Evolutionary conservation across 2,888 invertebrate genomes (phyloP), one percentile per base, ranked within the genome.

Genomic region (Agonopterix alstromeriana): DNA sequence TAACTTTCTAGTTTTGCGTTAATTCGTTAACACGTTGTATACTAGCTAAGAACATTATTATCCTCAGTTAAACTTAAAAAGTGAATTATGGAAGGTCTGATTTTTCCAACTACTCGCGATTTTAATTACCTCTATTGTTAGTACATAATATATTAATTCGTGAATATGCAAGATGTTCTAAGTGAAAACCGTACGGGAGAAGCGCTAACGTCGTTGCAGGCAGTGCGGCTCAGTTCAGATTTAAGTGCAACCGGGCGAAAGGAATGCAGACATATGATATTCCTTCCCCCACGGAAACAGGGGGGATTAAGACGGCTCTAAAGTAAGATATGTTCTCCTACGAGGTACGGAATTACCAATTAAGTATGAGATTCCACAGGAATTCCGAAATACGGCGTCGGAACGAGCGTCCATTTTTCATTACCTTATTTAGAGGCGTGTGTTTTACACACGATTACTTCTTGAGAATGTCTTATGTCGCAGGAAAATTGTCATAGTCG

Each of bases 261-360:
- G 64, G 60, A 67, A 73, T 67, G 65, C 64, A 63, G 63, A 66
- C 60, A 56, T 62, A 68, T 63, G 63, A 67, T 67, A 67, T 70
- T 63, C 61, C 43, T 27, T 35, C 42, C n/a, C 54, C 56, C 49
- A 48, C 50, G 49, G 52, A 54, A 58, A 55, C 50, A 44, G 45
- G 50, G 61, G 10, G 45, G 58, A 61, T 67, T 70, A 66, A 67
- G 60, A 56, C 62, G 55, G 59, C 58, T 61, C 49, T 41, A 53
- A 52, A 49, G 44, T 57, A 56, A 62, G 45, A 47, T 64, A 63
- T 61, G 62, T 58, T 60, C 53, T 54, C 56, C 52, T 50, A 56
- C 57, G 52, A 60, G 54, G 48, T 56, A 52, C 52, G 55, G 53
- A 57, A 64, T 60, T 61, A 58, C 58, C 61, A 68, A 68, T 67